Conservation (phyloP, 2,797 vertebrate genomes). For the Brotogeris chrysoptera region DNA sequence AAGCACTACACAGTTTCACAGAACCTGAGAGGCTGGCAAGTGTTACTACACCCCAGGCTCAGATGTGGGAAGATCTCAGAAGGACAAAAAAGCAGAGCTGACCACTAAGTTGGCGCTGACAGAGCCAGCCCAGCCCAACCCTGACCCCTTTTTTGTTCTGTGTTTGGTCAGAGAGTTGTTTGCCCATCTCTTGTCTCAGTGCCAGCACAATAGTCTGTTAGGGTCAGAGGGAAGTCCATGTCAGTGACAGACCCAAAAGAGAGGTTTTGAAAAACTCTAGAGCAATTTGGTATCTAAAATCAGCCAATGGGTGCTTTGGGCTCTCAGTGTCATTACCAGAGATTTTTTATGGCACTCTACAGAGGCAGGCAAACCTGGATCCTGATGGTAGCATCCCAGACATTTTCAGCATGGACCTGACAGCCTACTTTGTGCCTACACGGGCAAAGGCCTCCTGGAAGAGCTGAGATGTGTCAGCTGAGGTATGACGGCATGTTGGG, state of each 20-base stretch:
- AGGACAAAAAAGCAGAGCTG: neutral
- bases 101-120: neutral
- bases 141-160: neutral
- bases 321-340: neutral
- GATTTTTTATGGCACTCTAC: neutral
- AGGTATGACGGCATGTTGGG: rapidly evolving
- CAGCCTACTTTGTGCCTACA: neutral
- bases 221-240: neutral
- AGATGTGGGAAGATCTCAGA: neutral
- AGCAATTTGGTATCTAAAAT: neutral
- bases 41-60: neutral
- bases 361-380: neutral
- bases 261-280: neutral
- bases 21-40: neutral
- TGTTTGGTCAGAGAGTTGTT: neutral
- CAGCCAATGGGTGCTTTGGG: neutral
- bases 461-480: neutral
- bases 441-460: neutral
- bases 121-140: neutral
- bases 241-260: neutral
- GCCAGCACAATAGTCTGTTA: neutral
- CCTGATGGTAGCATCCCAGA: neutral
- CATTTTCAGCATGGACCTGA: neutral
- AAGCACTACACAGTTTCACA: neutral
- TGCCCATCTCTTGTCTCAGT: neutral